Base-by-base conservation (phyloP, 2,797 vertebrate species). In the Potorous gilbertii region DNA sequence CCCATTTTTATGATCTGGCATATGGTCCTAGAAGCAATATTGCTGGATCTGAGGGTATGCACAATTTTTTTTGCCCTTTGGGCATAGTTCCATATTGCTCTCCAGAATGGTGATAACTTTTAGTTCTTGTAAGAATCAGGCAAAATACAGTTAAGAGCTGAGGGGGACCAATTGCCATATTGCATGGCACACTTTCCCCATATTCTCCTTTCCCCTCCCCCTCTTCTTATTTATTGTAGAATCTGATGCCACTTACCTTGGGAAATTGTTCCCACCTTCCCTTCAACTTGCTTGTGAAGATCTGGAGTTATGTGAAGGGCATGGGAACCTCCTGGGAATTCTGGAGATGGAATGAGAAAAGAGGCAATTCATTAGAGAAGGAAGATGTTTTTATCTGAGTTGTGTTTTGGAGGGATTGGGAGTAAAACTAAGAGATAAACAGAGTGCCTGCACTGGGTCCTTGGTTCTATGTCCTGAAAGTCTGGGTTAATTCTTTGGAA, bases 261-360 rank as follows among this genome's bases (percentile, higher is more conserved):
- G 6, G 46, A 16, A 1, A 4, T 52, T 31, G 18, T 81, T 90
- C 31, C 81, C 16, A 89, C 24, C 16, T 81, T 93, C 10, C 27
- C 52, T 62, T 93, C 21, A 40, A 0, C 54, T 59, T 90, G 29
- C 18, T 66, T 92, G 0, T 90, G 2, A 50, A 87, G 4, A 93
- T 34, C 54, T 89, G 50, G 90, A 94, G 91, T 28, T 92, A 87
- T 8, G 50, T 40, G 16, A 94, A 89, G 95, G 12, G 16, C 94
- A 74, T 95, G 18, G 74, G 24, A 52, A 81, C 3, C 16, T 87
- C 40, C 40, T 46, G 3, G 3, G 56, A 34, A 0, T 57, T 31
- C 31, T 5, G 59, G 21, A 55, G 74, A 9, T 56, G 18, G 31
- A 91, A 8, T 46, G 54, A 1, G 54, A 27, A 54, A 96, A 21